Conservation (phyloP, 2,888 invertebrate genomes). For the Xestoiulus laeticollis region DNA sequence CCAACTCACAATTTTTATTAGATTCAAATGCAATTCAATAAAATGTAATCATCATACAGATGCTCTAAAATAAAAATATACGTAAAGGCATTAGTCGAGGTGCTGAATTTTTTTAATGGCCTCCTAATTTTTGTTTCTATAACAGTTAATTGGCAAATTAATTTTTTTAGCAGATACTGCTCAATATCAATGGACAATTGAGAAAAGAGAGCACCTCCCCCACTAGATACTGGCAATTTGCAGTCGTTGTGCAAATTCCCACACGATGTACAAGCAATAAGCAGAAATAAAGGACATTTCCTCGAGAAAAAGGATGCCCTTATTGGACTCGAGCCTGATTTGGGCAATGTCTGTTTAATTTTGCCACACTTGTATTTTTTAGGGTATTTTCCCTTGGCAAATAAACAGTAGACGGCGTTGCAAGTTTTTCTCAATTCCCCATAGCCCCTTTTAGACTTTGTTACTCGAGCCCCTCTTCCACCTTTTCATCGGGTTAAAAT, state of each 20-base stretch:
- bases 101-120: neutral
- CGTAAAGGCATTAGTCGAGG: neutral
- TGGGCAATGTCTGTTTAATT: neutral
- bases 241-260: neutral
- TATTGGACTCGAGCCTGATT: neutral
- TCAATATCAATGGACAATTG: conserved; percentile 26
- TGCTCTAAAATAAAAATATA: neutral
- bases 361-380: neutral
- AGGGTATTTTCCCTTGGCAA: neutral
- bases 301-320: neutral
- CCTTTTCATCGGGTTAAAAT: conserved; percentile 59
- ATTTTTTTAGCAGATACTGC: neutral
- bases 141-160: neutral
- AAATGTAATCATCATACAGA: neutral
- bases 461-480: conserved; percentile 38
- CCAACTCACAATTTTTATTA: neutral
- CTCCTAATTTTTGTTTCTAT: neutral
- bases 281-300: neutral
- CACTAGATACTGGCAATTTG: neutral
- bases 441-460: neutral
- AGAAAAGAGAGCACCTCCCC: neutral
- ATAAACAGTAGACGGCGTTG: conserved; percentile 2
- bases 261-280: neutral
- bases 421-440: conserved; percentile 18
- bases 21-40: neutral